Percentiles rank a stretch among this genome's conserved stretches.
Evolutionary conservation across 2,113 vertebrate species (phyloP).

Genomic region (Halichoerus grypus): DNA sequence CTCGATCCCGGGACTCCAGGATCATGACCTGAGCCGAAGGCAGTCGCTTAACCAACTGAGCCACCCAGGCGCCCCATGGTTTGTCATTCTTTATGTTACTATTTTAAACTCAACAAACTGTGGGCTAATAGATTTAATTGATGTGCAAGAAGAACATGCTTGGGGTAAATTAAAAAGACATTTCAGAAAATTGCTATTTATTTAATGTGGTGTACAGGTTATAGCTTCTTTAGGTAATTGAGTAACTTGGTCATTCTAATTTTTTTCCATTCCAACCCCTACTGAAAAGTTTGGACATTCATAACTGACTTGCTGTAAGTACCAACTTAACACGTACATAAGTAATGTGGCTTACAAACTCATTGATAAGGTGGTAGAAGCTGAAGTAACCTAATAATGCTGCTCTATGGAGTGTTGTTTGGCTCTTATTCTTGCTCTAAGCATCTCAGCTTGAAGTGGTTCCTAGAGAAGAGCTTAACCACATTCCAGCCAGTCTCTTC

Average conservation of each 20-base stretch:
- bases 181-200: constrained; percentile 20
- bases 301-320: not conserved
- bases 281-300: not conserved
- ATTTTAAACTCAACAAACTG: constrained; percentile 25
- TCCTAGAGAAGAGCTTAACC: not conserved
- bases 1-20: too few species aligned
- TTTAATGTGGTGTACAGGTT: not conserved
- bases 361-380: not conserved
- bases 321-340: not conserved
- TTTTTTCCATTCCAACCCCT: not conserved
- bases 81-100: not conserved
- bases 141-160: not conserved
- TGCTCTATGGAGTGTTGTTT: not conserved
- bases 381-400: not conserved
- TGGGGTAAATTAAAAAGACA: not conserved
- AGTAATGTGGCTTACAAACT: not conserved
- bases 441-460: not conserved
- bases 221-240: not conserved
- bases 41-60: too few species aligned
- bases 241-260: not conserved
- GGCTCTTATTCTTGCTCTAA: not conserved
- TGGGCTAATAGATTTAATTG: not conserved
- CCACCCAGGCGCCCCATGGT: too few species aligned
- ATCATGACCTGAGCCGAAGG: too few species aligned
- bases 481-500: not conserved